A percentile compares a stretch with the other conserved stretches of the same genome.
These are phyloP conservation scores for Gymnorhina tibicen DNA, from an alignment of 2,113 vertebrate species.

Conservation along the genomic window DNA sequence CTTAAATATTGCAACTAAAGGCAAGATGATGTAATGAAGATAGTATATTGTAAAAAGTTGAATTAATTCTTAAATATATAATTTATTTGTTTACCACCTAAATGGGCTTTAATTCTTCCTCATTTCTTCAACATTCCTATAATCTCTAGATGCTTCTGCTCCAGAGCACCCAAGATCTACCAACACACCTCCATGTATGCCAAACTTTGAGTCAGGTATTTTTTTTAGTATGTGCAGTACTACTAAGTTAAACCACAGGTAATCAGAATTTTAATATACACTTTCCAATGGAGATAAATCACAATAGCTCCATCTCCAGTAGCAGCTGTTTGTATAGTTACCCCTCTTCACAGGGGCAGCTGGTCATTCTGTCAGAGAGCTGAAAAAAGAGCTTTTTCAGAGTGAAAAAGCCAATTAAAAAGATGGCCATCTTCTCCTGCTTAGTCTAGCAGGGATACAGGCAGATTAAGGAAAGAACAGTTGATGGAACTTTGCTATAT, in stretches of 20 bases:
- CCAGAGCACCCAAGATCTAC: not conserved
- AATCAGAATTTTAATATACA: not conserved
- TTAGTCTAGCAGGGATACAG: not conserved
- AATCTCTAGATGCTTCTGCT: not conserved
- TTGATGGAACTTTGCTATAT: not conserved
- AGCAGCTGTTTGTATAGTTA: not conserved
- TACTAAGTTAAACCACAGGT: not conserved
- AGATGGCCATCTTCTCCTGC: not conserved
- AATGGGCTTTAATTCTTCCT: not conserved
- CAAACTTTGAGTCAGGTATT: not conserved
- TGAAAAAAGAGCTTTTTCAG: too few relatives aligned
- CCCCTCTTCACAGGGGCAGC: not conserved
- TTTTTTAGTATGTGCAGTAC: not conserved
- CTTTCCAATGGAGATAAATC: not conserved
- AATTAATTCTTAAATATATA: not conserved
- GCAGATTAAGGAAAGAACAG: not conserved
- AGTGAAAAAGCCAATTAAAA: not conserved
- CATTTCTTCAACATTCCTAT: not conserved
- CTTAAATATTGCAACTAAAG: not conserved
- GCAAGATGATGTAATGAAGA: not conserved
- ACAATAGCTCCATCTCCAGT: not conserved
- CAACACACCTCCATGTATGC: rapidly evolving
- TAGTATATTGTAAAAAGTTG: too few relatives aligned
- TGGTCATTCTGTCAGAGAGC: not conserved
- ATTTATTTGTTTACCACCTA: not conserved